Evolutionary conservation across 2,888 invertebrate species (phyloP).

Genomic region (Tetragonisca angustula): DNA sequence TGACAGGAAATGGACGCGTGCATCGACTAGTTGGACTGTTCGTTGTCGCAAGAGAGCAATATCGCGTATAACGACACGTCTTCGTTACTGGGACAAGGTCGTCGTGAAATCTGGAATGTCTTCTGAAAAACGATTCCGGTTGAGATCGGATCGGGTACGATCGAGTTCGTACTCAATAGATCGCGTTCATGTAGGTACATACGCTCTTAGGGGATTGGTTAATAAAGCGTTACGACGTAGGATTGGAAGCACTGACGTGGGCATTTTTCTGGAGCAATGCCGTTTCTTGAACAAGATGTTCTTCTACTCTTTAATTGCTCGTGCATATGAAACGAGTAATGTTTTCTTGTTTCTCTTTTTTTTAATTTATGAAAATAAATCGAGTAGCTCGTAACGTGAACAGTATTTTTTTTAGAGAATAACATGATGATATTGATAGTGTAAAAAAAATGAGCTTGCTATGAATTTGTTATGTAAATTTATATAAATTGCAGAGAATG

Average conservation of each 20-base stretch:
- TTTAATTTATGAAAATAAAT: too few species aligned
- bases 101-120: constrained; percentile 49
- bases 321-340: neutral
- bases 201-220: neutral
- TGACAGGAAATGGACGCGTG: neutral
- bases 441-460: too few species aligned
- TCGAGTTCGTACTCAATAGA: neutral
- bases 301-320: neutral
- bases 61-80: constrained; percentile 31
- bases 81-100: constrained; percentile 59
- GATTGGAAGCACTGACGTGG: neutral
- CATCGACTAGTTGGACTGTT: neutral
- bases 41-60: constrained; percentile 9
- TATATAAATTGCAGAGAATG: too few species aligned
- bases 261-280: neutral
- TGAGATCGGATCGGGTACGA: constrained; percentile 10
- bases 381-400: neutral
- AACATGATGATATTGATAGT: too few species aligned
- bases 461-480: too few species aligned
- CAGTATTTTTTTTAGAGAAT: too few species aligned
- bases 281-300: neutral
- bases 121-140: constrained; percentile 55
- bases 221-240: neutral
- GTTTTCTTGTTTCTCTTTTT: too few species aligned
- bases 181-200: neutral